These are phyloP conservation scores for Meteorus cinctellus DNA, from an alignment of 2,888 invertebrate genomes.

Conservation along the genomic window DNA sequence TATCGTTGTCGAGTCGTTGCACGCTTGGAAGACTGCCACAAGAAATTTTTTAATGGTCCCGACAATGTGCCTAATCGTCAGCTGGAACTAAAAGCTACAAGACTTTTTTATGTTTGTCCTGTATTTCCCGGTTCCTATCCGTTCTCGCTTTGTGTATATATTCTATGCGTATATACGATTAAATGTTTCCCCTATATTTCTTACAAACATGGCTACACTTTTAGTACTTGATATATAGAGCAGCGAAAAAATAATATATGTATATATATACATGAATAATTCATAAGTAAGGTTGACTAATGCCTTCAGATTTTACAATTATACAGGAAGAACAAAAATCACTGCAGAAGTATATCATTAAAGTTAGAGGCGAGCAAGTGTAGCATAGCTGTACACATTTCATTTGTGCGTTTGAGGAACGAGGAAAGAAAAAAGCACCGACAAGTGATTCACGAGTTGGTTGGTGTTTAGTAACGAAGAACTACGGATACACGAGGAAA, in stretches of 20 bases:
- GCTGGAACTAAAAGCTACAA: constrained; percentile 30
- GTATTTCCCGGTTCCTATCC: too few relatives aligned
- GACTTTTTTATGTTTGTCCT: constrained; percentile 14
- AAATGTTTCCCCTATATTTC: neutral
- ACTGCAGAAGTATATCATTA: too few relatives aligned
- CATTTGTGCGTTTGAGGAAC: neutral
- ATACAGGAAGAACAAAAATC: too few relatives aligned
- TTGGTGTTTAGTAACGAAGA: constrained; percentile 51
- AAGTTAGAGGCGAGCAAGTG: too few relatives aligned
- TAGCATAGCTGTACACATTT: too few relatives aligned
- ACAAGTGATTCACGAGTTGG: constrained; percentile 54
- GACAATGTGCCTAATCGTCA: constrained; percentile 30
- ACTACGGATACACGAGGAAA: constrained; percentile 44
- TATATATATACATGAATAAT: neutral
- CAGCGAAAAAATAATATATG: neutral
- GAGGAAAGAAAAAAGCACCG: constrained; percentile 34
- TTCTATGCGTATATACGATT: neutral
- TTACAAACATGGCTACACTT: neutral
- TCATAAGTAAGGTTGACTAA: too few relatives aligned
- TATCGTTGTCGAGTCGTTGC: constrained; percentile 37
- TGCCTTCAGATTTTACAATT: too few relatives aligned
- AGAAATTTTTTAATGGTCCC: constrained; percentile 33
- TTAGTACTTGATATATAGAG: neutral
- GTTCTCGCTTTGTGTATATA: neutral
- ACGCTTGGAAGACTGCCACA: constrained; percentile 43